phyloP scores from a whole-genome alignment of 2,888 invertebrate genomes.

The Dascillus cervinus region DNA sequence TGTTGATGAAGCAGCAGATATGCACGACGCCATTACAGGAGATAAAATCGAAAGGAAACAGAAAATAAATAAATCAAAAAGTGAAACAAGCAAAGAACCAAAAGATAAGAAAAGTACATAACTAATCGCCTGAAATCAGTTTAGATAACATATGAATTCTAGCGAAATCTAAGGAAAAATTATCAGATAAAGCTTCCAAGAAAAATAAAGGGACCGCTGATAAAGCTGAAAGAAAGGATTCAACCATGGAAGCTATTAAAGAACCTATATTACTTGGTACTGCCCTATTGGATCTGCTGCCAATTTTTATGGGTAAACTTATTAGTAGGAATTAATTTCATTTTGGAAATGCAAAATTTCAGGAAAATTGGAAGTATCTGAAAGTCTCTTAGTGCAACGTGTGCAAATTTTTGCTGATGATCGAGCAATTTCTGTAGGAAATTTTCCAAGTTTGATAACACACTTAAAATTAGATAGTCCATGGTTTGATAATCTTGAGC shows the following conservation, averaged over 20 bases:
- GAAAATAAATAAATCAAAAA: too few species aligned
- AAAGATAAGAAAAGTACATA: too few species aligned
- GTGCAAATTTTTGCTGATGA: conserved; percentile 23
- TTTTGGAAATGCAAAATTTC: conserved; percentile 6
- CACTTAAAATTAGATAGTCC: conserved; percentile 23
- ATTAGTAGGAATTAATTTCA: conserved; percentile 1
- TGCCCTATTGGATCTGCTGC: conserved; percentile 20
- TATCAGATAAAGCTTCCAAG: too few species aligned
- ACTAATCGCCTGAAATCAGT: too few species aligned
- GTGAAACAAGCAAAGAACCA: too few species aligned
- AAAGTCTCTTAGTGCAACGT: conserved; percentile 24
- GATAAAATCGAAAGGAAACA: conserved; percentile 19
- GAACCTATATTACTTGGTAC: conserved; percentile 16
- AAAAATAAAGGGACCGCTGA: too few species aligned
- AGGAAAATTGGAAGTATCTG: conserved; percentile 12
- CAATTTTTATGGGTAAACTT: conserved; percentile 23
- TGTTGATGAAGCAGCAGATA: conserved; percentile 19
- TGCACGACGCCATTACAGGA: conserved; percentile 28
- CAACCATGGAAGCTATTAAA: too few species aligned
- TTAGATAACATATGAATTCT: too few species aligned
- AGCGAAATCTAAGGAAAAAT: too few species aligned
- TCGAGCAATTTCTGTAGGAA: conserved; percentile 25
- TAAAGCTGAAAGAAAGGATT: too few species aligned
- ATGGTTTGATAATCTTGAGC: conserved; percentile 13
- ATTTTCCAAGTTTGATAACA: conserved; percentile 29